Evolutionary conservation across 1,140 invertebrate genomes (phyloP).

Genomic region (Drosophila serrata): DNA sequence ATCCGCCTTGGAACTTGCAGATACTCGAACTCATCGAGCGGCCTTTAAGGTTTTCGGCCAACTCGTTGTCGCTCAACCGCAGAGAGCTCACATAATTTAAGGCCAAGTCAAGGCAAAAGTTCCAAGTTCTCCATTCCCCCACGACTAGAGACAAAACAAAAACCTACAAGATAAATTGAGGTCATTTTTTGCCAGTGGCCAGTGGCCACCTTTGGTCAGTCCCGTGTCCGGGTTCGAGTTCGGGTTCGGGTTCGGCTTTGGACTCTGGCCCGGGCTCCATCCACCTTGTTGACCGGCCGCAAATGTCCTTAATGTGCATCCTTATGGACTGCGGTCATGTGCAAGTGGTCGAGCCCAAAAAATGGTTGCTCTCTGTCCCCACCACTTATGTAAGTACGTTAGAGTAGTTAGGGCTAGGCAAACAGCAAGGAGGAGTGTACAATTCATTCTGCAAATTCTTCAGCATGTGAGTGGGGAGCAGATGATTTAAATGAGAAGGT

Average conservation of each 20-base stretch:
- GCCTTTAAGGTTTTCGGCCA: conserved; percentile 65
- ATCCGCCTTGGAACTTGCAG: conserved; percentile 64
- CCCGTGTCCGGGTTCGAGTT: conserved; percentile 51
- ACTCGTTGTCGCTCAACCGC: conserved; percentile 44
- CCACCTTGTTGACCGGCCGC: conserved; percentile 78
- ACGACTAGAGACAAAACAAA: conserved; percentile 34
- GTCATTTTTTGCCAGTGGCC: conserved; percentile 76
- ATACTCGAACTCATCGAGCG: conserved; percentile 29
- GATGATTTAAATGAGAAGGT: conserved; percentile 26
- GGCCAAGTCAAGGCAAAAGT: conserved; percentile 58
- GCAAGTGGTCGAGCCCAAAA: conserved; percentile 74
- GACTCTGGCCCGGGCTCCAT: conserved; percentile 32
- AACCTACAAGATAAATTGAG: conserved; percentile 83
- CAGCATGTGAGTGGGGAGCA: neutral
- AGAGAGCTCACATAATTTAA: conserved; percentile 67
- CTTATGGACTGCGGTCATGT: conserved; percentile 74
- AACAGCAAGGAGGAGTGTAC: conserved; percentile 44
- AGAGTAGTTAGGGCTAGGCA: conserved; percentile 47
- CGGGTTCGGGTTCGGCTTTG: conserved; percentile 8
- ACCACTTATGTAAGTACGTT: conserved; percentile 9
- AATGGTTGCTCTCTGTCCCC: conserved; percentile 13
- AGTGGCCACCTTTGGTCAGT: conserved; percentile 65
- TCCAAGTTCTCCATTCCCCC: conserved; percentile 8
- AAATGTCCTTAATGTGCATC: conserved; percentile 84
- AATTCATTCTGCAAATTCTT: conserved; percentile 39